These are phyloP conservation scores for Hippocampus zosterae DNA, from an alignment of 2,113 vertebrate species.

Conservation along the genomic window DNA sequence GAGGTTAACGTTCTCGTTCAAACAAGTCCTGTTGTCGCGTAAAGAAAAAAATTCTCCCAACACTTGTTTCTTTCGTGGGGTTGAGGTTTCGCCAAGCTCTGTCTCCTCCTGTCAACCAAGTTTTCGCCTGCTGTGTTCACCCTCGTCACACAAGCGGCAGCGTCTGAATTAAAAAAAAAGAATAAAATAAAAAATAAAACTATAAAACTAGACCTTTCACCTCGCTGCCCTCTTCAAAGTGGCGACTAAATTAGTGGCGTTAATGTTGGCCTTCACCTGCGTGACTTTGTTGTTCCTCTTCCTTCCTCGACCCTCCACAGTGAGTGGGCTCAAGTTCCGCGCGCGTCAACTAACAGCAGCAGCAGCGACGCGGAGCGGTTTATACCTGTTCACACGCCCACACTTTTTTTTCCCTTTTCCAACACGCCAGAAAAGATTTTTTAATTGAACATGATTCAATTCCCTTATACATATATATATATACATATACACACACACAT, in stretches of 20 bases:
- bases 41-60: constrained; percentile 50
- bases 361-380: constrained; percentile 65
- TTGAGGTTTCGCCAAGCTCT: constrained; percentile 45
- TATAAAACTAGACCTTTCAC: not conserved
- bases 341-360: constrained; percentile 24
- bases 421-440: too few relatives aligned
- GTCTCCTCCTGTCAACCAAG: constrained; percentile 6
- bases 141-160: not conserved
- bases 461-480: too few relatives aligned
- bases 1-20: constrained; percentile 15
- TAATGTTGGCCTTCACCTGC: constrained; percentile 35
- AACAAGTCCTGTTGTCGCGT: constrained; percentile 36
- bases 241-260: constrained; percentile 39
- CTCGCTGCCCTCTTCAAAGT: constrained; percentile 3
- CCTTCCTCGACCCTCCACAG: constrained; percentile 8
- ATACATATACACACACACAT: too few relatives aligned
- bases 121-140: not conserved
- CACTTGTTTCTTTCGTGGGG: constrained; percentile 33
- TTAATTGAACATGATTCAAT: too few relatives aligned
- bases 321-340: constrained; percentile 34
- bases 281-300: constrained; percentile 22
- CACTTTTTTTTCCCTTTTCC: constrained; percentile 6
- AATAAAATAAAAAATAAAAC: not conserved
- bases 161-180: not conserved
- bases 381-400: constrained; percentile 65